These are phyloP conservation scores for Nyctereutes procyonoides DNA, from an alignment of 2,113 vertebrate genomes.

Conservation along the genomic window DNA sequence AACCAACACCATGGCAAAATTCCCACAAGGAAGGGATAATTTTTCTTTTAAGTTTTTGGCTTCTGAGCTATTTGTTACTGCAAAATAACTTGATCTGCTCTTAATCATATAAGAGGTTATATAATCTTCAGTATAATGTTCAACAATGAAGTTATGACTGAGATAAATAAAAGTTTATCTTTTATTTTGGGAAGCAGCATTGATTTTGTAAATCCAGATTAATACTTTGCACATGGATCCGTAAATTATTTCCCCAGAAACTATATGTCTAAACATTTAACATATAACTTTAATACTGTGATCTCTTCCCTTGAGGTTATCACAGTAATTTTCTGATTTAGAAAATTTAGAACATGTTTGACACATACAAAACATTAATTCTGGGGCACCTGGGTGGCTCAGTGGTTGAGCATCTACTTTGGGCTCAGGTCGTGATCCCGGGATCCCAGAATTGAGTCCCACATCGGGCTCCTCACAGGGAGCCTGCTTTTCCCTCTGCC, in stretches of 20 bases:
- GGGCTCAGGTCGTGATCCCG: no score
- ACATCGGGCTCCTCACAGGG: no score
- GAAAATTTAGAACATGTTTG: not conserved
- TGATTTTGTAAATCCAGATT: not conserved
- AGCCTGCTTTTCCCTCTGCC: no score
- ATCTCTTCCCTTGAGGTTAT: not conserved
- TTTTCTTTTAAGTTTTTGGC: conserved; percentile 11
- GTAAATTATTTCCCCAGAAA: not conserved
- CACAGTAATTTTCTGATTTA: not conserved
- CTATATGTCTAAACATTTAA: not conserved
- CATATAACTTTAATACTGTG: not conserved
- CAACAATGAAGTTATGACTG: not conserved
- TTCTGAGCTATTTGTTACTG: not conserved
- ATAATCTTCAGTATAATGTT: not conserved
- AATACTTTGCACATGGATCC: not conserved
- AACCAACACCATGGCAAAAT: not conserved
- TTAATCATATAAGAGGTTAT: conserved; percentile 1
- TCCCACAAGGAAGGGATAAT: not conserved
- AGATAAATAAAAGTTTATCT: not conserved
- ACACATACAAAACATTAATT: not conserved
- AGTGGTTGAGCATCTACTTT: no score
- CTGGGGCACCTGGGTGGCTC: no score
- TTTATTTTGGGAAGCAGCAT: not conserved
- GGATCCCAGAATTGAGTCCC: no score
- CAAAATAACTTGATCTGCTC: not conserved